Percentiles rank a stretch among this genome's conserved stretches.
phyloP scores from a whole-genome alignment of 2,797 vertebrate genomes.

The Alosa sapidissima region DNA sequence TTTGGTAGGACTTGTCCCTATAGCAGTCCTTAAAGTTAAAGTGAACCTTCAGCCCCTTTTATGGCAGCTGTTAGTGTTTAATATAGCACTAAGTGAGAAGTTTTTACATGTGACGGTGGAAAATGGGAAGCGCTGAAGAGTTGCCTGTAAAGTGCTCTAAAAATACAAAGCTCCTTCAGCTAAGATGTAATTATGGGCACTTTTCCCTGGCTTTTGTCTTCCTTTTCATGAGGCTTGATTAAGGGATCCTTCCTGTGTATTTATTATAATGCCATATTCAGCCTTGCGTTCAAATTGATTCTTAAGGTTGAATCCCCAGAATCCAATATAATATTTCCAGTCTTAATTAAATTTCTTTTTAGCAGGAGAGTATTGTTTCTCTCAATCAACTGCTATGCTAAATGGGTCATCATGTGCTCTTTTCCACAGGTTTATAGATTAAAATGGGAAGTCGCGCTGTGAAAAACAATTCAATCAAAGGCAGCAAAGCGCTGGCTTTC shows the following conservation, averaged over 20 bases:
- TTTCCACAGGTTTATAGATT: constrained; percentile 12
- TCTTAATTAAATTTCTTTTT: constrained; percentile 42
- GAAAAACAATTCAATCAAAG: background rate
- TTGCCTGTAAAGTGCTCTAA: constrained; percentile 33
- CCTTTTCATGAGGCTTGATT: constrained; percentile 47
- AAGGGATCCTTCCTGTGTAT: constrained; percentile 31
- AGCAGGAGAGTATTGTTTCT: background rate
- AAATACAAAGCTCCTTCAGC: constrained; percentile 39
- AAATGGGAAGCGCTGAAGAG: background rate
- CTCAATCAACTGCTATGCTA: constrained; percentile 15
- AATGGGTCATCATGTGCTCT: background rate
- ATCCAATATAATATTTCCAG: constrained; percentile 32
- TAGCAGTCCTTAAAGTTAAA: background rate
- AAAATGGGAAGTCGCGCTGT: background rate
- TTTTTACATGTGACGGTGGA: background rate
- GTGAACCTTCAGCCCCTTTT: background rate
- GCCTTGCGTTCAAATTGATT: constrained; percentile 46
- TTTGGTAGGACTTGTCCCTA: background rate
- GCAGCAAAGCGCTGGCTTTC: background rate
- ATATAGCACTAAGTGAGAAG: constrained; percentile 14
- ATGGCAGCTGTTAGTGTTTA: background rate
- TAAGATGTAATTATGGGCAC: constrained; percentile 40
- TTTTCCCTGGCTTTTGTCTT: constrained; percentile 45
- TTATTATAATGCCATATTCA: constrained; percentile 34
- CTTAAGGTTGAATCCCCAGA: constrained; percentile 29